Conservation (phyloP, 2,797 vertebrate species). For the Argya squamiceps region DNA sequence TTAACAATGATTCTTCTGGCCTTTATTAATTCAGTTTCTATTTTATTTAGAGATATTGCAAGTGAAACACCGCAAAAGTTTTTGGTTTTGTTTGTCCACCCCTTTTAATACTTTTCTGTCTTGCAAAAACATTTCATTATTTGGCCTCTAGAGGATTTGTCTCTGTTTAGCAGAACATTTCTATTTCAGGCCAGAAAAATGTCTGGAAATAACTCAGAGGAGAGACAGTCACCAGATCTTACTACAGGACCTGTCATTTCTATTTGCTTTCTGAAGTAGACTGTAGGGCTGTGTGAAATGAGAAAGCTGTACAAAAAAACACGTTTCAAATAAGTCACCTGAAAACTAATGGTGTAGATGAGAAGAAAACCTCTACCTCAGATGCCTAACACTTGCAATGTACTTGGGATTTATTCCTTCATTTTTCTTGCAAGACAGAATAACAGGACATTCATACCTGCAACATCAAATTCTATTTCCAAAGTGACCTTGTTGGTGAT, state of each 20-base stretch:
- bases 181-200: background rate
- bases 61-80: background rate
- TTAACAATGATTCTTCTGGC: background rate
- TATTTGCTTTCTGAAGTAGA: background rate
- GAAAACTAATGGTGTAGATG: background rate
- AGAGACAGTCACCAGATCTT: background rate
- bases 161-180: background rate
- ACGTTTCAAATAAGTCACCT: background rate
- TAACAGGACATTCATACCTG: slow-evolving; percentile 79
- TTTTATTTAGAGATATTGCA: background rate
- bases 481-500: slow-evolving; percentile 94
- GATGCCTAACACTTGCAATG: background rate
- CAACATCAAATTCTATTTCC: slow-evolving; percentile 98
- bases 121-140: background rate
- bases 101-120: background rate
- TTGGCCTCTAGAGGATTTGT: background rate
- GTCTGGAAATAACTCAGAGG: background rate
- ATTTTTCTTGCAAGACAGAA: background rate
- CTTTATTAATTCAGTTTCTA: background rate
- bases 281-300: background rate
- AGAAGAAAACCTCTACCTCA: background rate
- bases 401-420: background rate
- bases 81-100: background rate
- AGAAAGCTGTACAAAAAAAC: background rate
- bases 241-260: background rate